Conservation (phyloP, 2,797 vertebrate species). For the Urocyon cinereoargenteus region DNA sequence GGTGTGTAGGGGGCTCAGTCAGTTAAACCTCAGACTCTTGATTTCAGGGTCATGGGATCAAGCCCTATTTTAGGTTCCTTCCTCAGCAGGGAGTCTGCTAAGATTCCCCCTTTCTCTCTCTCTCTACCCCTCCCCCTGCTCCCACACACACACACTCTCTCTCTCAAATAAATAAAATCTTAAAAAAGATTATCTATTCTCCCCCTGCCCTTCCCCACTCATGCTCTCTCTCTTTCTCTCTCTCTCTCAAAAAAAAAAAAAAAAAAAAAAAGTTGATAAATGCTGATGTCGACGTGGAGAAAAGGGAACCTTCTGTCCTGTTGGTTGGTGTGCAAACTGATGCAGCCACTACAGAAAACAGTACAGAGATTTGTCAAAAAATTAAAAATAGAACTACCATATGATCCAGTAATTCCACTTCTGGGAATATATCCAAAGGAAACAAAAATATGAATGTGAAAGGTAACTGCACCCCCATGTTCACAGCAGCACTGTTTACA, state of each 20-base stretch:
- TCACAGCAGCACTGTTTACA: background rate
- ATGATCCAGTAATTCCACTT: background rate
- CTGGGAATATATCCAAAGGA: background rate
- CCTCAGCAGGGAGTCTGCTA: background rate
- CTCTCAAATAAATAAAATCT: background rate
- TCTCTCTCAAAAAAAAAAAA: background rate
- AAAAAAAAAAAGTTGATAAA: background rate
- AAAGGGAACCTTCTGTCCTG: background rate
- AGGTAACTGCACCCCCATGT: background rate
- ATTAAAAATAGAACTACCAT: background rate
- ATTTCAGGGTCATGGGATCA: background rate
- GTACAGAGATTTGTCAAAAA: background rate
- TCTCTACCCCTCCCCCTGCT: background rate
- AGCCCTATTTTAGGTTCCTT: background rate
- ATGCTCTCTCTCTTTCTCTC: fast-evolving
- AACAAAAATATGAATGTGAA: background rate
- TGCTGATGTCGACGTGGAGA: background rate
- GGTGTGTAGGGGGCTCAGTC: background rate
- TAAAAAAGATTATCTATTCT: background rate
- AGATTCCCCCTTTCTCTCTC: background rate
- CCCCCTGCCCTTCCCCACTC: background rate
- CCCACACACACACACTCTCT: background rate
- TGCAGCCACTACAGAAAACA: background rate
- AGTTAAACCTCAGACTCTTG: background rate
- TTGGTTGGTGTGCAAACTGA: background rate